Base-by-base conservation (phyloP, 2,113 vertebrate genomes). In the Mixornis gularis region DNA sequence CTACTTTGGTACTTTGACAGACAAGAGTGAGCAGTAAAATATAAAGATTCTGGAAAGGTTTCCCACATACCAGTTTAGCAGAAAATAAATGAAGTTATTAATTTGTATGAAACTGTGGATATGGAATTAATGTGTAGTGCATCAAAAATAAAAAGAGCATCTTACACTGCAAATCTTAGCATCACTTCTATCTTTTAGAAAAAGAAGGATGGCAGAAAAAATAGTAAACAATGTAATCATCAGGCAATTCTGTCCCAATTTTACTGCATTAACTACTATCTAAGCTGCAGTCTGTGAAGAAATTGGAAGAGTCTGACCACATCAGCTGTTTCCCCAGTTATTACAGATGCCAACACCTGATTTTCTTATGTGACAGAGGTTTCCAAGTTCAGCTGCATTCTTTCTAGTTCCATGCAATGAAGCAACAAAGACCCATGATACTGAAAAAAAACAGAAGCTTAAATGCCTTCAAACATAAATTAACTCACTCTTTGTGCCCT, bases 401-500 rank as follows among this genome's bases (percentile, higher is more conserved):
- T 20, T 59, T 55, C 38, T 24, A 58, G 20, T 20, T 71, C 16
- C 29, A 17, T 3, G 4, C 20, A 76, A 55, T 7, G 38, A 68
- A 72, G 66, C 12, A 72, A 46, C 29, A 83, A 52, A 68, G 41
- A 58, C 15, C 30, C 19, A 6, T 0, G 4, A 63, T 2, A 73
- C 7, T 27, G 36, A 60, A 48, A 81, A 66, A 22, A 87, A 87
- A 66, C 4, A 74, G 34, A 85, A 68, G 16, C 10, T 51, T 30
- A 76, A 62, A 49, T 3, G n/a, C n/a, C 56, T 72, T 56, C 51
- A 81, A 56, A 34, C 74, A 79, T 51, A 88, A 94, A 90, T 59
- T 27, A 65, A 98, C 98, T 89, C 97, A 99, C 99, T 98, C 98
- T 97, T 97, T 99, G 79, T 97, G 97, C 8, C 97, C 98, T 0